Percentiles rank a stretch among this genome's conserved stretches.
These are phyloP conservation scores for Sanderia malayensis DNA, from an alignment of 30 jellyfish, hydroid and myxozoan species.

Conservation along the genomic window DNA sequence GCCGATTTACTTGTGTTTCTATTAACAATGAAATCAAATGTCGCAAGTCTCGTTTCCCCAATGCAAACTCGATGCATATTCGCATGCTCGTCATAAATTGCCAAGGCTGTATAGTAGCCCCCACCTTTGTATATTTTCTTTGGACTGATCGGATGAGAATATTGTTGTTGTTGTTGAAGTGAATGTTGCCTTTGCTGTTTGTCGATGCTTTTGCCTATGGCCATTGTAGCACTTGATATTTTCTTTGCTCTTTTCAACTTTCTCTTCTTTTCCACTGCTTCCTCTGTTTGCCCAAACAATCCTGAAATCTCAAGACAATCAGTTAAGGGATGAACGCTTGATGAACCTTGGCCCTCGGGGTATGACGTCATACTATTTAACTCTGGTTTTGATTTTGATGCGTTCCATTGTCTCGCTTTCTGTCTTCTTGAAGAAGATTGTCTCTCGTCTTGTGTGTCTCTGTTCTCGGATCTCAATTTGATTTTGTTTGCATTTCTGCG, in stretches of 20 bases:
- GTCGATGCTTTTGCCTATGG: background rate
- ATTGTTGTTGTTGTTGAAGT: background rate
- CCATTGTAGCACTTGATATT: background rate
- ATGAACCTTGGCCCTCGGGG: background rate
- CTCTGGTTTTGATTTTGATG: background rate
- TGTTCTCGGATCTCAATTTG: background rate
- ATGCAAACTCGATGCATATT: conserved; percentile 22
- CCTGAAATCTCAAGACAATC: conserved; percentile 2
- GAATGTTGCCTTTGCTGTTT: background rate
- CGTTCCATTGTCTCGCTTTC: background rate
- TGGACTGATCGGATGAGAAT: conserved; percentile 20
- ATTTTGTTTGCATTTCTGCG: background rate
- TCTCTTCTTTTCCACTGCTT: background rate
- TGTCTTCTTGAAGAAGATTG: background rate
- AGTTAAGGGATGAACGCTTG: background rate
- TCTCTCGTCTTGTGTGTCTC: background rate
- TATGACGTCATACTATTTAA: background rate
- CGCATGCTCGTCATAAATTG: conserved; percentile 43
- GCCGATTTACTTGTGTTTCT: background rate
- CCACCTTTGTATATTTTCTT: conserved; percentile 50
- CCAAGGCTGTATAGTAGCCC: conserved; percentile 45
- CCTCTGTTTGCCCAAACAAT: background rate
- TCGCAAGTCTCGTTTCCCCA: conserved; percentile 44
- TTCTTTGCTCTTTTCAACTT: background rate
- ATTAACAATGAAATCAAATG: conserved; percentile 19